These are phyloP conservation scores for Acromyrmex heyeri DNA, from an alignment of 1,140 invertebrate species.

Conservation along the genomic window DNA sequence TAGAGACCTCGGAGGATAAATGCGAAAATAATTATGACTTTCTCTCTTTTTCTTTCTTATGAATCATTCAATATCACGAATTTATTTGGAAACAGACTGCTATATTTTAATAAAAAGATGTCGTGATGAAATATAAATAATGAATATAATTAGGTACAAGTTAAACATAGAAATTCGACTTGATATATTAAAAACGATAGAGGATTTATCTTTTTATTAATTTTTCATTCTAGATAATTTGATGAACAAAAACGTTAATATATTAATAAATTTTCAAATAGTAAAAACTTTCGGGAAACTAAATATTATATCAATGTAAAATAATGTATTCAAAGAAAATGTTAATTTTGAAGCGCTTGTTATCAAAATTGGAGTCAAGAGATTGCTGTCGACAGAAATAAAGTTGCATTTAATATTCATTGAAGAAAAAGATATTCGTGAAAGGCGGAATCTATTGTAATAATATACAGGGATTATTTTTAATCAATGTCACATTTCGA, in stretches of 20 bases:
- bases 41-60: neutral
- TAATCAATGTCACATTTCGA: constrained; percentile 15
- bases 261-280: neutral
- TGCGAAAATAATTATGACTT: constrained; percentile 68
- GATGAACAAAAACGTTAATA: neutral
- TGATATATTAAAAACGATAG: neutral
- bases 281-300: neutral
- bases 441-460: neutral
- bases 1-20: constrained; percentile 46
- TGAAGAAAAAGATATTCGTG: neutral
- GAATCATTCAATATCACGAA: constrained; percentile 4
- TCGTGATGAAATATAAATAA: too few relatives aligned
- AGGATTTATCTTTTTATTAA: neutral
- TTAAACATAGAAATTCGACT: neutral
- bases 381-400: neutral
- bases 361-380: neutral
- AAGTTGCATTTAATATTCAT: constrained; percentile 3
- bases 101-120: constrained; percentile 1
- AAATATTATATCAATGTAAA: neutral
- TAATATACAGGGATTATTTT: constrained; percentile 2
- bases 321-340: constrained; percentile 5
- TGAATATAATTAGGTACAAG: too few relatives aligned
- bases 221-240: neutral
- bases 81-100: neutral
- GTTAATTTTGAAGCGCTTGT: neutral